phyloP scores from a whole-genome alignment of 1,140 invertebrate species.

The Sycophila sp. region DNA sequence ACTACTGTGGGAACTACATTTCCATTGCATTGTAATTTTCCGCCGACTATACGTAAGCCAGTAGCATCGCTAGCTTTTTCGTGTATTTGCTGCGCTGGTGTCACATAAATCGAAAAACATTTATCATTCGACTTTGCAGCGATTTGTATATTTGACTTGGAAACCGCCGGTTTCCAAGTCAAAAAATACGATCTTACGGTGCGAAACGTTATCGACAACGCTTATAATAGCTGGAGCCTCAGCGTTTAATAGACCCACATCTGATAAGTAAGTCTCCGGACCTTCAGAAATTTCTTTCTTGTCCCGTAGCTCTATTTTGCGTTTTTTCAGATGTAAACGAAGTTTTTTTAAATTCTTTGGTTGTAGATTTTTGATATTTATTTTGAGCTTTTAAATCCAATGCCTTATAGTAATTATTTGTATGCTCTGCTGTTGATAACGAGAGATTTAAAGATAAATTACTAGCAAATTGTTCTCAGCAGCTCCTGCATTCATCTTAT shows the following conservation, averaged over 20 bases:
- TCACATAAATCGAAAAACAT: constrained; percentile 3
- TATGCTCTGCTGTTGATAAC: background rate
- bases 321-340: background rate
- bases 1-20: background rate
- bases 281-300: constrained; percentile 1
- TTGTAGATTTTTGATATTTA: background rate
- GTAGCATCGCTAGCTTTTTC: background rate
- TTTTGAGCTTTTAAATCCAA: background rate
- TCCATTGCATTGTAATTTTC: background rate
- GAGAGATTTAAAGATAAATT: background rate
- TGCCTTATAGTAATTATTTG: background rate
- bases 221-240: background rate
- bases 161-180: constrained; percentile 15
- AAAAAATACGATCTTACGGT: background rate
- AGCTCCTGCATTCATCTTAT: constrained; percentile 10
- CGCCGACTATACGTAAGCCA: background rate
- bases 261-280: background rate
- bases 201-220: background rate
- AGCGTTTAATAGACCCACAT: background rate
- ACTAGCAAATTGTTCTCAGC: background rate
- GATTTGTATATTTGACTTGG: constrained; percentile 13
- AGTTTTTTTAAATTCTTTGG: background rate
- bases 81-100: background rate
- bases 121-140: background rate
- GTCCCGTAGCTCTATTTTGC: background rate